Evolutionary conservation across 2,797 vertebrate species (phyloP), one percentile per base, ranked within the genome.

Genomic region (Typhlichthys subterraneus): DNA sequence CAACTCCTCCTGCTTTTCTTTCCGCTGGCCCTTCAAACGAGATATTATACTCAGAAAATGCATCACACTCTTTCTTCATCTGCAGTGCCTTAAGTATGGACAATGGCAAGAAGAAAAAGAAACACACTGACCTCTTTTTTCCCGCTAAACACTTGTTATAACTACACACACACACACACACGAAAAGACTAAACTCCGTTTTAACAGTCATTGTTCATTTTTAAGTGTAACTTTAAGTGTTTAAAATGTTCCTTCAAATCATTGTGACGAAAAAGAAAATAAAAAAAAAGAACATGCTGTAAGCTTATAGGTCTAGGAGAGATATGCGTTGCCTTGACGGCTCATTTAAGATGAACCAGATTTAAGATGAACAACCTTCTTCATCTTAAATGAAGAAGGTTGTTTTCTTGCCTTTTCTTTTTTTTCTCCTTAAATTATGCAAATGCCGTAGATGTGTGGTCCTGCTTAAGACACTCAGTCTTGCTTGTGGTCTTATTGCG

Each of bases 371-470:
- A 29, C 23, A 29, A 29, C 23, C 23, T 4, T 90, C 91, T 92
- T 88, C 87, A 81, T 91, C 92, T 90, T 92, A 91, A 94, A 93
- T 90, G 88, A 92, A 89, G 88, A 82, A 91, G 86, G 83, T 83
- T 84, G 89, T 87, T 81, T 85, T 87, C 76, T 80, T 78, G 63
- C 71, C 82, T 74, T 85, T 73, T 80, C 57, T 66, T 59, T 63
- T 68, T 83, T 70, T 76, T 83, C 81, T 83, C 84, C 93, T 93
- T 96, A 96, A 98, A 96, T 95, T 96, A 99, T 99, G 97, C 95
- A 97, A 98, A 98, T 97, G 91, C 93, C 84, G 93, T 85, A 96
- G 95, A 96, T 98, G 97, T 98, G 97, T 99, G 97, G 96, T 99
- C 97, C 93, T 85, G 91, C 94, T 95, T 96, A 95, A 98, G 95